phyloP scores from a whole-genome alignment of 1,140 invertebrate genomes.

The Drosophila sturtevanti region DNA sequence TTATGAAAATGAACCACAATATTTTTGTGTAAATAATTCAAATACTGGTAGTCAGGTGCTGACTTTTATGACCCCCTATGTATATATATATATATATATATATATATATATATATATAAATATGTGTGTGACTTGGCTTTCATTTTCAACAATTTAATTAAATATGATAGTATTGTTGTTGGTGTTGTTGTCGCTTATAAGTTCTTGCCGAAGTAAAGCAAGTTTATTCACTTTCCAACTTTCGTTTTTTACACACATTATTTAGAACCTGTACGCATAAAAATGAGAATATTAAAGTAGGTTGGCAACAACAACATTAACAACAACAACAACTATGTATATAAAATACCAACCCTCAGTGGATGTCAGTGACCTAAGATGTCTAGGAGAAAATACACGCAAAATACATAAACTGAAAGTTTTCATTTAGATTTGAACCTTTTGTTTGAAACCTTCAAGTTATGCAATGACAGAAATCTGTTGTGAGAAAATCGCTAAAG shows the following conservation, averaged over 20 bases:
- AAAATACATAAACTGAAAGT: constrained; percentile 26
- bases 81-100: background rate
- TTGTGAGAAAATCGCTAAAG: constrained; percentile 45
- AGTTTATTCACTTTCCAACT: constrained; percentile 69
- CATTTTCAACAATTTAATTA: constrained; percentile 57
- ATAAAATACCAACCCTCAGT: constrained; percentile 27
- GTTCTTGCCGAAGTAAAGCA: constrained; percentile 18
- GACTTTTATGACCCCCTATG: constrained; percentile 41
- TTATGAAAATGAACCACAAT: constrained; percentile 30
- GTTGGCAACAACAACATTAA: constrained; percentile 28
- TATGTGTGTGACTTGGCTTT: constrained; percentile 40
- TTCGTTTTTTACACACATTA: constrained; percentile 53
- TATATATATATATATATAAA: background rate
- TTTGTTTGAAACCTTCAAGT: background rate
- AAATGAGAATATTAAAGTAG: constrained; percentile 71
- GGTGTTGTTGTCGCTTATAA: background rate
- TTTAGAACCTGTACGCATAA: constrained; percentile 41
- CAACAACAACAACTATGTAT: background rate
- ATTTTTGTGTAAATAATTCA: background rate
- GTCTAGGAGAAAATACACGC: background rate
- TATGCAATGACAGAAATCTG: constrained; percentile 37
- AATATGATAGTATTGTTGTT: background rate
- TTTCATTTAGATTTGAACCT: background rate
- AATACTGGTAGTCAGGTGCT: constrained; percentile 26
- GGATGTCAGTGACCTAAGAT: constrained; percentile 20